Evolutionary conservation across 2,888 invertebrate genomes (phyloP), one percentile per base, ranked within the genome.

Genomic region (Halocaridina rubra): DNA sequence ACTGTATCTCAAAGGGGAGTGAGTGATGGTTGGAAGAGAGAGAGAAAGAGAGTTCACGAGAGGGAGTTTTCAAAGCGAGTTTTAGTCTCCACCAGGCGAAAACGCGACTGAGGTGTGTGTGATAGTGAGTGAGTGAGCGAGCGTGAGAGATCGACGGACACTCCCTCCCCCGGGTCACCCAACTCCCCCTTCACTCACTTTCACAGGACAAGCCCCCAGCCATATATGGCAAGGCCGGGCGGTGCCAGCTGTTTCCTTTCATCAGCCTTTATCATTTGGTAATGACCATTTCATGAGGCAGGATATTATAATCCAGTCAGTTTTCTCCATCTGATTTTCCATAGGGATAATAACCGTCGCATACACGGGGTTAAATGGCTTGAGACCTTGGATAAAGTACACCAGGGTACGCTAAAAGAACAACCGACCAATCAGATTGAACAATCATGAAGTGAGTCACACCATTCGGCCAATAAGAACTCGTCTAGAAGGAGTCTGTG

Each of bases 201-300:
- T 82, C 82, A 82, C 82, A 82, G 82, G 82, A 82, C 82, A 82
- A 76, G 67, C 69, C 64, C 46, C 27, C 81, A 77, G 71, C 81
- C 82, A 72, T 77, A 82, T 82, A 82, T 82, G 82, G 82, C 82
- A 82, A 82, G 82, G 82, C 82, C 82, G 82, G 82, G 59, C 39
- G 82, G 71, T 82, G 77, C 82, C 82, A 82, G 82, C 82, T 82
- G 82, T 82, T 77, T 19, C 30, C 77, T 69, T 71, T 69, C 71
- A 77, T 78, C 71, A 61, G 57, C n/a, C n/a, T 39, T 77, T 71
- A 27, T 82, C 30, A 71, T 82, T 39, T 57, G 59, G 71, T 59
- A 22, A 22, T 39, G 22, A 24, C 19, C 53, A 29, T 61, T 24
- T 61, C 39, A 24, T 39, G 10, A 22, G 3, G 8, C 19, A 33